A percentile compares a stretch with the other conserved stretches of the same genome.
Evolutionary conservation across 2,888 invertebrate species (phyloP).

Genomic region (Hydropsyche betteni): DNA sequence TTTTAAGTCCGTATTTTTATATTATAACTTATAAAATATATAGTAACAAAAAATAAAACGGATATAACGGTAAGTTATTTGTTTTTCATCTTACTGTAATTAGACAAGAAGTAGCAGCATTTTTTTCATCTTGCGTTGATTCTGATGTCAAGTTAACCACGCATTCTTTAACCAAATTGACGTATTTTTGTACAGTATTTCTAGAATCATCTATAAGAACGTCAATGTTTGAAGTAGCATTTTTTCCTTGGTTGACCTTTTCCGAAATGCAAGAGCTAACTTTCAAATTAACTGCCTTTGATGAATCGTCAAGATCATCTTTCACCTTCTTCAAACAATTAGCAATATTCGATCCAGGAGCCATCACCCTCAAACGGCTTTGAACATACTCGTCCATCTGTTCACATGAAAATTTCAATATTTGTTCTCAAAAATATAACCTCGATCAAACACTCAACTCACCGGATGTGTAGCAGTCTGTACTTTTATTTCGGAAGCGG

Average conservation of each 20-base stretch:
- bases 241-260: not conserved
- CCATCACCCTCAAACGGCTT: constrained; percentile 3
- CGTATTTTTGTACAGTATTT: constrained; percentile 5
- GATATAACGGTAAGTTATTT: no score
- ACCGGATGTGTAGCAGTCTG: not conserved
- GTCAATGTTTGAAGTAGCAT: not conserved
- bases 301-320: not conserved
- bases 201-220: constrained; percentile 10
- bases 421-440: not conserved
- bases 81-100: constrained; percentile 13
- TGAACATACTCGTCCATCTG: constrained; percentile 2
- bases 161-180: constrained; percentile 13
- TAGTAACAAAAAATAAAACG: no score
- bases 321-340: constrained; percentile 29
- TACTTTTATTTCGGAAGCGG: not conserved
- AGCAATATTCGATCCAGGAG: not conserved
- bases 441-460: not conserved
- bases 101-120: constrained; percentile 11
- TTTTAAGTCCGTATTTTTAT: no score
- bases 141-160: not conserved
- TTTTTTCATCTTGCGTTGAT: not conserved
- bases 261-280: constrained; percentile 10
- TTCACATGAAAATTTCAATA: not conserved
- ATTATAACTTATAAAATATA: no score
- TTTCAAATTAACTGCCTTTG: not conserved